Conservation (phyloP, 35 echinoderm and acorn worm species). For the Heliocidaris tuberculata region DNA sequence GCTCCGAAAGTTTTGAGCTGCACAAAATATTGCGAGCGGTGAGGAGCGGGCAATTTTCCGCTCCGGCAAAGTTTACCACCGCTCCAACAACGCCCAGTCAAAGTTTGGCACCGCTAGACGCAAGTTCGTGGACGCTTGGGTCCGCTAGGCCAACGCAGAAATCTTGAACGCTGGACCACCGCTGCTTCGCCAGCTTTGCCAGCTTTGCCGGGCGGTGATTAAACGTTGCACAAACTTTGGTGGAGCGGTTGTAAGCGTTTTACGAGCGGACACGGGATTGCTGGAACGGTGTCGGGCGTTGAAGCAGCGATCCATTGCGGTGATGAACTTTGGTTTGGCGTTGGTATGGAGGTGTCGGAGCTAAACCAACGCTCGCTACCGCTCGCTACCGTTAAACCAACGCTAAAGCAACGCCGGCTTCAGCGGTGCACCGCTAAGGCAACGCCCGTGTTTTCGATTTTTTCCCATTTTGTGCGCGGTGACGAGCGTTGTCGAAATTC, state of each 20-base stretch:
- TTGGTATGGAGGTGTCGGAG: constrained; percentile 34
- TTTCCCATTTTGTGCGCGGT: constrained; percentile 23
- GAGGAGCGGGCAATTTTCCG: constrained; percentile 31
- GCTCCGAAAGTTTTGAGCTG: constrained; percentile 40
- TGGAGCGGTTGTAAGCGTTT: constrained; percentile 33
- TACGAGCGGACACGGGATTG: constrained; percentile 19
- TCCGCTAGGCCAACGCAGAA: constrained; percentile 42
- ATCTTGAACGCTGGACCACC: constrained; percentile 33
- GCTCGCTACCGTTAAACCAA: constrained; percentile 42
- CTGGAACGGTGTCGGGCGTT: constrained; percentile 34
- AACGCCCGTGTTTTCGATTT: constrained; percentile 36
- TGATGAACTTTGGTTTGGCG: constrained; percentile 38
- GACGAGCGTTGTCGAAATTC: constrained; percentile 37
- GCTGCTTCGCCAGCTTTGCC: constrained; percentile 31
- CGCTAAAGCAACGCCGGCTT: constrained; percentile 31
- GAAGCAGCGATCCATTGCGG: constrained; percentile 32
- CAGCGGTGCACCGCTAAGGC: constrained; percentile 34
- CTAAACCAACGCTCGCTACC: constrained; percentile 15
- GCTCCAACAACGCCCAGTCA: constrained; percentile 36
- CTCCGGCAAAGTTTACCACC: constrained; percentile 36
- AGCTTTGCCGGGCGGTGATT: constrained; percentile 42
- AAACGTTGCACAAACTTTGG: constrained; percentile 34
- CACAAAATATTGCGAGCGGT: constrained; percentile 35
- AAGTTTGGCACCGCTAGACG: constrained; percentile 39
- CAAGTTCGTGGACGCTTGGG: constrained; percentile 36